Percentiles rank a stretch among this genome's conserved stretches.
Evolutionary conservation across 2,797 vertebrate genomes (phyloP).

Genomic region (Huso huso): DNA sequence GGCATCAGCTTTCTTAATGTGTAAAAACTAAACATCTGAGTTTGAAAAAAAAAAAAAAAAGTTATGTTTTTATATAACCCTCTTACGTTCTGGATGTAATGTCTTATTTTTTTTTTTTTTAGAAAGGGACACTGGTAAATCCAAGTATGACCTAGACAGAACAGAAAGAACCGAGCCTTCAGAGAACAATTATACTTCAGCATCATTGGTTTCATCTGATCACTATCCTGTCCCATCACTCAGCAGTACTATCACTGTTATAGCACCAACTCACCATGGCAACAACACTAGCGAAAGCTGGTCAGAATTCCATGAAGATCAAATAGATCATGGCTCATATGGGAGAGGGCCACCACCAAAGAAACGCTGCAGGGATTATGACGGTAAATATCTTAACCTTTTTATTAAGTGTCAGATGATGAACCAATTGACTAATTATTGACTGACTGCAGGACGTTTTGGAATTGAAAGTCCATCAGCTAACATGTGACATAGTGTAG

Average conservation of each 20-base stretch:
- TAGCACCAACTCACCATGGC: conserved; percentile 87
- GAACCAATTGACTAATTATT: too few relatives aligned
- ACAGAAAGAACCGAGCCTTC: conserved; percentile 69
- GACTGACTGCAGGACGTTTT: too few relatives aligned
- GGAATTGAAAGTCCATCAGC: too few relatives aligned
- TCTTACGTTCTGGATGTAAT: neutral
- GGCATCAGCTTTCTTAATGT: too few relatives aligned
- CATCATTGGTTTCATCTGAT: conserved; percentile 68
- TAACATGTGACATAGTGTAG: too few relatives aligned
- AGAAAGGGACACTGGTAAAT: conserved; percentile 85
- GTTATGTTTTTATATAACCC: too few relatives aligned
- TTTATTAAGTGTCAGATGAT: neutral
- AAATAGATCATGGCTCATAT: conserved; percentile 77
- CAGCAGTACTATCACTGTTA: conserved; percentile 94
- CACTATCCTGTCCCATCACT: conserved; percentile 88
- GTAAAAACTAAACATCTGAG: too few relatives aligned
- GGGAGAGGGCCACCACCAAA: conserved; percentile 74
- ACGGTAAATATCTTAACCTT: conserved; percentile 59
- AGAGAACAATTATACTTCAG: conserved; percentile 72
- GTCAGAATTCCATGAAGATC: conserved; percentile 83
- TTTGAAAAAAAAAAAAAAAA: neutral
- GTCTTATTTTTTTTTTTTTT: conserved; percentile 19
- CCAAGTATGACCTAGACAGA: conserved; percentile 82
- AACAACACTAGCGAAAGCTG: conserved; percentile 91
- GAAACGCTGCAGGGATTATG: conserved; percentile 93